Conservation (phyloP, 1,140 invertebrate genomes). For the Tetraneura akinire region DNA sequence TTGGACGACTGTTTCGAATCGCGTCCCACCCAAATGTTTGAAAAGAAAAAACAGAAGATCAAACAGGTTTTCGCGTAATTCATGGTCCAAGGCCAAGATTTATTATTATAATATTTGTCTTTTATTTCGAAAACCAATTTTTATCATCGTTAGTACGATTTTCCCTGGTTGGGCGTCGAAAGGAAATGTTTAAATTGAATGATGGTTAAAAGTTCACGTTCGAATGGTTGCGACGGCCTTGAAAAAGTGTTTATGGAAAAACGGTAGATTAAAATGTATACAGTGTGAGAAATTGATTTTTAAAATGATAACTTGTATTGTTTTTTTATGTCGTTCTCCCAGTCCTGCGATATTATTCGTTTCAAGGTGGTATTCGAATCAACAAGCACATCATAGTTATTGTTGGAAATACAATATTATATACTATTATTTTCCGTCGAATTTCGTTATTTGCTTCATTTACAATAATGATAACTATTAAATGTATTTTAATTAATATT, state of each 20-base stretch:
- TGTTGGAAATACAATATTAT: no score
- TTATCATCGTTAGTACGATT: neutral
- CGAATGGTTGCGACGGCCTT: neutral
- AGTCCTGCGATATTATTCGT: neutral
- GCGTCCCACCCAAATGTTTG: neutral
- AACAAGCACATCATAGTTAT: neutral
- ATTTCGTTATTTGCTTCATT: constrained; percentile 5
- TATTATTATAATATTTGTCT: neutral
- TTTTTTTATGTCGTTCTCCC: neutral
- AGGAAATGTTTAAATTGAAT: neutral
- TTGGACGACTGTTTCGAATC: constrained; percentile 2
- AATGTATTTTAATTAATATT: constrained; percentile 9
- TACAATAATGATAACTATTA: constrained; percentile 10
- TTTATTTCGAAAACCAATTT: constrained; percentile 17
- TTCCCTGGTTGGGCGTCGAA: neutral
- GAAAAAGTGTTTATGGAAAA: neutral
- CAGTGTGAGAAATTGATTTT: neutral
- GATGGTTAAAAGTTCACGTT: neutral
- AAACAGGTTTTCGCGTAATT: constrained; percentile 36
- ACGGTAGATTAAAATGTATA: neutral
- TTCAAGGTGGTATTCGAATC: constrained; percentile 11
- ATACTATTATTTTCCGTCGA: neutral
- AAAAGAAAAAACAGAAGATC: neutral
- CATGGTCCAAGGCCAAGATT: constrained; percentile 2
- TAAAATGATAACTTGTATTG: no score